Evolutionary conservation across 2,113 vertebrate genomes (phyloP), one percentile per base, ranked within the genome.

Genomic region (Semnornis frantzii): DNA sequence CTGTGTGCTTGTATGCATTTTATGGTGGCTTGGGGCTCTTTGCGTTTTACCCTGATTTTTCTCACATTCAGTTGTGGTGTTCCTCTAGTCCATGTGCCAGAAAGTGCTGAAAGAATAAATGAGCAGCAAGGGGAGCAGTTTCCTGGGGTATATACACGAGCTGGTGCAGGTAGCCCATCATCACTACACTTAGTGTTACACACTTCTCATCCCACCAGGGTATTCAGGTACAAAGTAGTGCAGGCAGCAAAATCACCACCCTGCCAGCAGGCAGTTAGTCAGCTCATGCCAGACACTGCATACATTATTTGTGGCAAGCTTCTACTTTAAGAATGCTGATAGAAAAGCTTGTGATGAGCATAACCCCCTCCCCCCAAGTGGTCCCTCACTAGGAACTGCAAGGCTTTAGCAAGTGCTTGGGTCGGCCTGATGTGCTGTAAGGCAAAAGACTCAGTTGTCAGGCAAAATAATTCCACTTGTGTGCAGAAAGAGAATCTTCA

Each of bases 281-380:
- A 96, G 96, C 93, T 96, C 87, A 94, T 44, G 84, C 95, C 95
- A 95, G 97, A 97, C 96, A 96, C 93, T 25, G 87, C 96, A 97
- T 97, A 96, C 87, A 97, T 97, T 97, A 96, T 97, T 92, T 34
- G 68, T 97, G 94, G 94, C 97, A 96, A 96, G 92, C 84, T 93
- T 77, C 95, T 97, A 96, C 96, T 97, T 94, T 64, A 95, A 97
- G 97, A 97, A 97, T 95, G 96, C 96, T 96, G 96, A 97, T 96
- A 90, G 97, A 97, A 96, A 94, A 66, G 77, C 85, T 95, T 95
- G 94, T 96, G 93, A 91, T 93, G 83, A 95, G 94, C 94, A 96
- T 90, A 94, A 95, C 86, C 64, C 79, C 88, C 86, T 62, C 79
- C 88, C 91, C 37, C 37, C 10, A 75, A 82, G 93, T 83, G 78